Percentiles rank a stretch among this genome's conserved stretches.
phyloP scores from a whole-genome alignment of 2,797 vertebrate species.

The Amniataba percoides region DNA sequence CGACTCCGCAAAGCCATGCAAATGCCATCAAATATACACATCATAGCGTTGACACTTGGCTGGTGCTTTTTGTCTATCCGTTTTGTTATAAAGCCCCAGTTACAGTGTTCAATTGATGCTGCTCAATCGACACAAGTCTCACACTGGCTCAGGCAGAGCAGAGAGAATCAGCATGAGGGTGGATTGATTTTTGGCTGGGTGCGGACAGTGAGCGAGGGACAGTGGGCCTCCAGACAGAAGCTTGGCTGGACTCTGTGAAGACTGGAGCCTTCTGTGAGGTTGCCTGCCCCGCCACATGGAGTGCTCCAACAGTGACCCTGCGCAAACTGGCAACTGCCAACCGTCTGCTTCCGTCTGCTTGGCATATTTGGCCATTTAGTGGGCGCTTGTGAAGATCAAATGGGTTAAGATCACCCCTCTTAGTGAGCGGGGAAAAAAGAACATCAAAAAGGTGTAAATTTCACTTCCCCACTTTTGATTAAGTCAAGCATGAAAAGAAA shows the following conservation, averaged over 20 bases:
- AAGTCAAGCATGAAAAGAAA: slow-evolving; percentile 99
- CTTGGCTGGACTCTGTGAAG: slow-evolving; percentile 82
- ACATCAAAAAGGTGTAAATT: slow-evolving; percentile 99
- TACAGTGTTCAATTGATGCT: slow-evolving; percentile 80
- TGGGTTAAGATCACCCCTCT: slow-evolving; percentile 99
- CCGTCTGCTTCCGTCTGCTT: slow-evolving; percentile 97
- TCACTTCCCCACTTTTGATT: slow-evolving; percentile 99
- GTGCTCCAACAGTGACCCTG: slow-evolving; percentile 91
- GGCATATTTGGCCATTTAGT: slow-evolving; percentile 99
- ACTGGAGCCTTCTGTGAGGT: slow-evolving; percentile 87
- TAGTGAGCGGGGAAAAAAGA: slow-evolving; percentile 98
- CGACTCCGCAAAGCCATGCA: slow-evolving; percentile 53
- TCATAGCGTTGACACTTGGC: slow-evolving; percentile 81
- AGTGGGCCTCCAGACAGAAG: slow-evolving; percentile 82
- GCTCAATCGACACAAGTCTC: slow-evolving; percentile 78
- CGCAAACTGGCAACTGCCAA: slow-evolving; percentile 95
- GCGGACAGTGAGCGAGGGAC: slow-evolving; percentile 77
- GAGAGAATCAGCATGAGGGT: slow-evolving; percentile 78
- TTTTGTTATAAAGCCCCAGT: slow-evolving; percentile 79
- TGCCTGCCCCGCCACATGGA: slow-evolving; percentile 86
- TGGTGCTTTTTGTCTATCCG: slow-evolving; percentile 71
- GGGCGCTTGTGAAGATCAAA: slow-evolving; percentile 98
- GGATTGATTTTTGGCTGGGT: slow-evolving; percentile 81
- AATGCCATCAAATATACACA: slow-evolving; percentile 80
- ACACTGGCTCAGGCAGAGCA: slow-evolving; percentile 75